Evolutionary conservation across 2,797 vertebrate species (phyloP).

Genomic region (Forpus xanthops): DNA sequence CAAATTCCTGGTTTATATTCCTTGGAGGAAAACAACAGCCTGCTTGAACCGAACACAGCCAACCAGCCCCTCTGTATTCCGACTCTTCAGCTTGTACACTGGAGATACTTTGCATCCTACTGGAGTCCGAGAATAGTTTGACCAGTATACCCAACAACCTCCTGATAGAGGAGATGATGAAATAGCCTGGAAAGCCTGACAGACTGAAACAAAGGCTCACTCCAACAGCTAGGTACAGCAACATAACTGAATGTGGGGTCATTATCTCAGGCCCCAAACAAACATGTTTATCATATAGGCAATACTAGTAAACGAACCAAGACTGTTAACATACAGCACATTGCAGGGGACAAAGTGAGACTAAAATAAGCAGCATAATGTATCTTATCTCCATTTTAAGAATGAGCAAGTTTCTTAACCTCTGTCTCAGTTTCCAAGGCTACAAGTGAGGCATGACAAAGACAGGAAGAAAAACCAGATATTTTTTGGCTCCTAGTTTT

Average conservation of each 20-base stretch:
- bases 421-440: conserved; percentile 62
- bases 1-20: not conserved
- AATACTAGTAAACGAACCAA: not conserved
- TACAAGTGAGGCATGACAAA: conserved; percentile 58
- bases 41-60: not conserved
- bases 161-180: not conserved
- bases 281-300: not conserved
- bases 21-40: not conserved
- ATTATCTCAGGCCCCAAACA: not conserved
- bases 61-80: not conserved
- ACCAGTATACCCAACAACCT: not conserved
- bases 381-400: conserved; percentile 46
- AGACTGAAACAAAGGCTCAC: not conserved
- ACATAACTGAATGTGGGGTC: not conserved
- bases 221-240: not conserved
- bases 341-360: not conserved
- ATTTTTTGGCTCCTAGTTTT: not conserved
- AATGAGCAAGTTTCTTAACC: conserved; percentile 46
- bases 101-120: not conserved
- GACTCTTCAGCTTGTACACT: not conserved
- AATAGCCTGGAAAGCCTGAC: not conserved
- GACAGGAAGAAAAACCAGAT: conserved; percentile 53
- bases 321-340: not conserved
- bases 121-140: not conserved
- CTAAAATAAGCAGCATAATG: not conserved